Percentiles rank a stretch among this genome's conserved stretches.
Conservation (phyloP, 2,888 invertebrate genomes). For the Drosophila nr. fundita region DNA sequence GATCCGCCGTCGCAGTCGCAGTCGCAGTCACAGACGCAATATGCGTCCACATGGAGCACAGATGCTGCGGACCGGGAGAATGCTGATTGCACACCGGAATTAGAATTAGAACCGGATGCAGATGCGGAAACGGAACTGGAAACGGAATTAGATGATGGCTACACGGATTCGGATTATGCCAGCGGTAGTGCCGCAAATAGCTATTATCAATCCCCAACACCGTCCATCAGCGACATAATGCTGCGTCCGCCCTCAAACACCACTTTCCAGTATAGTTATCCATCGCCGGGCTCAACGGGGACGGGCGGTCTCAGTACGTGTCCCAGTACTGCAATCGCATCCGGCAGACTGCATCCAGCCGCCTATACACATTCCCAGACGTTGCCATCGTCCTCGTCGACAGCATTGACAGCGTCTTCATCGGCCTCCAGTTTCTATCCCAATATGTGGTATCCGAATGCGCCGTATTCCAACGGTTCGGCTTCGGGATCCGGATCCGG, state of each 20-base stretch:
- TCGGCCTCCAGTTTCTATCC: constrained; percentile 60
- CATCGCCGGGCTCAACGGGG: constrained; percentile 40
- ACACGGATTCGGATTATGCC: constrained; percentile 70
- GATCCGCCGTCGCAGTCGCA: constrained; percentile 41
- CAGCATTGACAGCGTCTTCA: neutral
- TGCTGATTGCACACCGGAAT: constrained; percentile 14
- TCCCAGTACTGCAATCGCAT: constrained; percentile 6
- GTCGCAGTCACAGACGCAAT: constrained; percentile 9
- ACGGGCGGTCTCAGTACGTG: constrained; percentile 6
- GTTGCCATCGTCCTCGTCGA: constrained; percentile 10
- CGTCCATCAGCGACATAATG: constrained; percentile 69
- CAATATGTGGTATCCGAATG: constrained; percentile 83
- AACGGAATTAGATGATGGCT: constrained; percentile 58
- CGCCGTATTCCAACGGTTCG: constrained; percentile 64
- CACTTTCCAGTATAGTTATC: constrained; percentile 77
- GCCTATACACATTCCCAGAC: constrained; percentile 66
- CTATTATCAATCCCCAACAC: constrained; percentile 58
- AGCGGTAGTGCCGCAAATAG: constrained; percentile 51
- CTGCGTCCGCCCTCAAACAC: constrained; percentile 74
- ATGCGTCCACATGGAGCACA: constrained; percentile 34
- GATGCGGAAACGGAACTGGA: constrained; percentile 19
- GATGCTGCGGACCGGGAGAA: constrained; percentile 27
- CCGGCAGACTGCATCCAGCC: constrained; percentile 29
- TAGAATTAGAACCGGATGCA: neutral
- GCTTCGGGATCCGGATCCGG: neutral